Evolutionary conservation across 2,888 invertebrate genomes (phyloP).

Genomic region (Philonicus albiceps): DNA sequence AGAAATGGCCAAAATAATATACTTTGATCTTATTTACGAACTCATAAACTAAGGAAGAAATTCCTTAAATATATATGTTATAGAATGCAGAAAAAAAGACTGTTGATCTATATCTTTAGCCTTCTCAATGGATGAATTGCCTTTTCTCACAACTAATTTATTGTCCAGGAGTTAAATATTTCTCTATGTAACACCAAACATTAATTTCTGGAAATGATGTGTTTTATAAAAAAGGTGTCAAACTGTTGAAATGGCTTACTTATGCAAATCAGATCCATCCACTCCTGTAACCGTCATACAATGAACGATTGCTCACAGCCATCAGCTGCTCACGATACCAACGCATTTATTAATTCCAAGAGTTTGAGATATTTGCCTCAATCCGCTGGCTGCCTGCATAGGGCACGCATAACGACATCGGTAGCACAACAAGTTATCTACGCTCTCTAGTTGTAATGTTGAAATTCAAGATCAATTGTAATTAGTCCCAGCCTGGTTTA

Average conservation of each 20-base stretch:
- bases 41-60: no score
- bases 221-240: not conserved
- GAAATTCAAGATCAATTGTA: slow-evolving; percentile 33
- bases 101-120: no score
- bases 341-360: not conserved
- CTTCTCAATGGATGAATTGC: not conserved
- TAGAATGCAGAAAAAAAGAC: no score
- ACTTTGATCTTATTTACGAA: no score
- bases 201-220: not conserved
- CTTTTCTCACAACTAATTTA: not conserved
- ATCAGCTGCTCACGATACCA: not conserved
- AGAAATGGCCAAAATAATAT: no score
- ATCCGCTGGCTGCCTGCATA: not conserved
- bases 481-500: not conserved
- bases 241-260: not conserved
- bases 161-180: not conserved
- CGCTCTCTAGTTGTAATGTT: not conserved
- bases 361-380: not conserved
- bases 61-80: no score
- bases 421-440: not conserved
- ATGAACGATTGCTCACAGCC: not conserved
- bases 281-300: not conserved
- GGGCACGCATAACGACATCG: not conserved
- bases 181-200: not conserved
- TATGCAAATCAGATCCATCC: not conserved